Base-by-base conservation (phyloP, 2,888 invertebrate species). In the Chalcis sispes region DNA sequence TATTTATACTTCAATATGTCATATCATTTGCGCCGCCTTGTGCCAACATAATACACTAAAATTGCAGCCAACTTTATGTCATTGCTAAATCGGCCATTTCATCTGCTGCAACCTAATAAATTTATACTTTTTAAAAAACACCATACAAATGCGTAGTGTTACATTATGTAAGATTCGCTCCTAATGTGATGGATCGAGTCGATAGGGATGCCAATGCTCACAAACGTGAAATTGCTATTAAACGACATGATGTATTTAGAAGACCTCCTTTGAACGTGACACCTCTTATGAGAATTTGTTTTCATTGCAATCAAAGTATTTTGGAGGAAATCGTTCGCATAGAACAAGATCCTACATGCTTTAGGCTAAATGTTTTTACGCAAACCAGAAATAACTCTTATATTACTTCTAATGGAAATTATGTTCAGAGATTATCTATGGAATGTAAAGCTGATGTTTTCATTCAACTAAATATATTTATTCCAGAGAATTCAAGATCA, bases 391-490 rank as follows among this genome's bases (percentile, higher is more conserved):
- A 61, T 61, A 27, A 32, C n/a, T n/a, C n/a, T n/a, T 54, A 58
- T 71, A 20, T 78, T 75, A 36, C 20, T 75, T 8, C 27, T 78
- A 25, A 77, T 78, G 27, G 76, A 79, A 54, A 65, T 29, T 20
- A 20, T 23, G 18, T 13, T 25, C 75, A 74, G n/a, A 62, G 71
- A 46, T 23, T 79, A n/a, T 77, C 71, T 13, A 15, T 69, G 1
- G 67, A 75, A 48, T 75, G 56, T 23, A 71, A 56, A 56, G 71
- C 50, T 13, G 62, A 77, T 52, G 75, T 72, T 46, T 78, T 36
- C 10, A 36, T 77, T n/a, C 23, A 7, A 4, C 48, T 40, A 3
- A 29, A 77, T 56, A 77, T 66, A 52, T 74, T 59, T n/a, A 71
- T 73, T 13, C 66, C 65, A 1, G 54, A 70, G 54, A 0, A n/a